These are phyloP conservation scores for Meiosimyza platycephala DNA, from an alignment of 2,888 invertebrate genomes.

Conservation along the genomic window DNA sequence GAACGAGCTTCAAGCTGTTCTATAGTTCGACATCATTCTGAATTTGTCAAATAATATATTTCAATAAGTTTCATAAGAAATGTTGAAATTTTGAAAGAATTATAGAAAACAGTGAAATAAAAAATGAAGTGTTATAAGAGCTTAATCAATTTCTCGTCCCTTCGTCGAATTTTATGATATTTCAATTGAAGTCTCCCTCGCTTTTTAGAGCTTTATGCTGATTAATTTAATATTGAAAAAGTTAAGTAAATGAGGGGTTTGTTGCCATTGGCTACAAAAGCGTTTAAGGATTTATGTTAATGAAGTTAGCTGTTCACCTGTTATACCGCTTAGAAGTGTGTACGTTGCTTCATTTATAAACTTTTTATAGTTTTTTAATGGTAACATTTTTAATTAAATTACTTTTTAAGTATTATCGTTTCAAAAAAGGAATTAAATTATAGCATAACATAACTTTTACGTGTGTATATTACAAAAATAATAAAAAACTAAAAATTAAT, in stretches of 20 bases:
- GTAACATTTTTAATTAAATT: conserved; percentile 23
- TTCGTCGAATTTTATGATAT: conserved; percentile 24
- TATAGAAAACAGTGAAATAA: too few species aligned
- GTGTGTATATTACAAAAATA: too few species aligned
- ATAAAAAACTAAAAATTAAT: too few species aligned
- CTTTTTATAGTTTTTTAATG: conserved; percentile 17
- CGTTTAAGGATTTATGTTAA: not conserved
- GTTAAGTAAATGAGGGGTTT: not conserved
- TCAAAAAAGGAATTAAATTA: too few species aligned
- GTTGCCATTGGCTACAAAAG: not conserved
- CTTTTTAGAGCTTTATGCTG: conserved; percentile 28
- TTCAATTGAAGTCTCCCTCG: conserved; percentile 10
- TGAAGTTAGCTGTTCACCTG: not conserved
- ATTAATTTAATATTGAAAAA: conserved; percentile 23
- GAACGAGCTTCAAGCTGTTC: too few species aligned
- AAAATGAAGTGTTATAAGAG: too few species aligned
- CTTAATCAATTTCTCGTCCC: not conserved
- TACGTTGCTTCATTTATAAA: not conserved
- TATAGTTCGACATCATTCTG: too few species aligned
- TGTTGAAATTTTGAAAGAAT: too few species aligned
- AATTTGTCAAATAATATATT: too few species aligned
- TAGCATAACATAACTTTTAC: too few species aligned
- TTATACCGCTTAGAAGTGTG: not conserved
- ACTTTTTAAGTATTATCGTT: not conserved
- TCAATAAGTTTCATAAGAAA: too few species aligned